phyloP scores from a whole-genome alignment of 2,888 invertebrate species.

The Mesochorus sp. region DNA sequence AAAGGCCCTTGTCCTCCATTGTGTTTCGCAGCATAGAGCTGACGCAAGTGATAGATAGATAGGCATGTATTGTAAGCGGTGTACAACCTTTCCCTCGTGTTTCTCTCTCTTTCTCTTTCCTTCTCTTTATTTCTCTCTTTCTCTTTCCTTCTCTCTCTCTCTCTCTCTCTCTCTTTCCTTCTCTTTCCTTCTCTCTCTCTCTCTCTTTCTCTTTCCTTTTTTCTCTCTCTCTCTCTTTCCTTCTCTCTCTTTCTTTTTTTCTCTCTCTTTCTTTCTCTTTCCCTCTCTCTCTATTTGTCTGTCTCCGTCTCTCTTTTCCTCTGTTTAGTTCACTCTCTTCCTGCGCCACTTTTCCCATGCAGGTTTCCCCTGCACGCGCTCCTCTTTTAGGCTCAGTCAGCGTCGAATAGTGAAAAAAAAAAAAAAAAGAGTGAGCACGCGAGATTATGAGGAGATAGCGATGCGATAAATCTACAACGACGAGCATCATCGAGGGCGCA shows the following conservation, averaged over 20 bases:
- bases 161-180: slow-evolving; percentile 14
- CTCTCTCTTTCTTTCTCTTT: slow-evolving; percentile 16
- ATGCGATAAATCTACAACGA: not conserved
- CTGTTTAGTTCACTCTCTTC: not conserved
- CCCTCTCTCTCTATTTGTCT: not conserved
- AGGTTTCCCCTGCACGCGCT: not conserved
- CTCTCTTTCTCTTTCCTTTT: not conserved
- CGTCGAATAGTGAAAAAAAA: no score
- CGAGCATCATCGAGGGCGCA: not conserved
- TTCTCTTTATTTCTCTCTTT: slow-evolving; percentile 30
- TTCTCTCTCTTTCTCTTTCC: no score
- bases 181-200: not conserved
- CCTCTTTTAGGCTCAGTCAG: not conserved
- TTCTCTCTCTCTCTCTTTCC: not conserved
- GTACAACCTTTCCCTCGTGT: not conserved
- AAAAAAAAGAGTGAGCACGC: no score
- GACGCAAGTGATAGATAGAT: slow-evolving; percentile 77
- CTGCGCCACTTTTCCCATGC: not conserved
- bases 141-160: slow-evolving; percentile 45
- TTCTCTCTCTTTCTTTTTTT: not conserved
- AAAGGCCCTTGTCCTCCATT: slow-evolving; percentile 76
- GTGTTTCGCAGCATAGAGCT: slow-evolving; percentile 72
- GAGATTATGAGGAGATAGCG: not conserved
- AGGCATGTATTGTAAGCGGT: slow-evolving; percentile 17
- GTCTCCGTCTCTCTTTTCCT: not conserved